These are phyloP conservation scores for Epinephelus coioides DNA, from an alignment of 2,797 vertebrate species.

Conservation along the genomic window DNA sequence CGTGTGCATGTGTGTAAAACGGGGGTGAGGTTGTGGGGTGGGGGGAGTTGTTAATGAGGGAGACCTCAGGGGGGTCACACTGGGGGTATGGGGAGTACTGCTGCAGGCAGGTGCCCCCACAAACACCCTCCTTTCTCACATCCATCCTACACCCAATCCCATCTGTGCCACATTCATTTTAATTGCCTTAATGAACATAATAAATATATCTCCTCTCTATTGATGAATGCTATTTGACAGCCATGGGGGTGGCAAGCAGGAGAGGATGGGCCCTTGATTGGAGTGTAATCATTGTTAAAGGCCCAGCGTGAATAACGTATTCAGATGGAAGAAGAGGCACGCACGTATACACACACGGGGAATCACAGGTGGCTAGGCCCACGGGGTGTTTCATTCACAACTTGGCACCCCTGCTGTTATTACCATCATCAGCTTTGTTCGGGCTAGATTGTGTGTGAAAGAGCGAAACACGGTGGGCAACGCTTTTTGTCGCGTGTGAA, in stretches of 20 bases:
- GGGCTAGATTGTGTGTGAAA: conserved; percentile 68
- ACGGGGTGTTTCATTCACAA: conserved; percentile 81
- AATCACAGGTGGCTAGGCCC: conserved; percentile 76
- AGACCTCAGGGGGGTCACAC: conserved; percentile 71
- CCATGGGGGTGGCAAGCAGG: conserved; percentile 73
- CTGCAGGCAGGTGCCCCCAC: conserved; percentile 79
- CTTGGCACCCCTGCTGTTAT: conserved; percentile 78
- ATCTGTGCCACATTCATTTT: conserved; percentile 83
- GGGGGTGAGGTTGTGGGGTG: conserved; percentile 51
- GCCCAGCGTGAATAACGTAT: conserved; percentile 83
- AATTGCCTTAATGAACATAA: conserved; percentile 86
- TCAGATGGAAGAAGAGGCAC: conserved; percentile 70
- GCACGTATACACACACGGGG: conserved; percentile 17
- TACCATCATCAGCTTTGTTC: conserved; percentile 78
- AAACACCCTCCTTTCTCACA: conserved; percentile 64
- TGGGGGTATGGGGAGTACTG: conserved; percentile 58
- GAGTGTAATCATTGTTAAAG: conserved; percentile 83
- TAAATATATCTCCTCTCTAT: conserved; percentile 80
- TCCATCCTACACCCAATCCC: conserved; percentile 69
- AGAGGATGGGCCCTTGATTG: conserved; percentile 80
- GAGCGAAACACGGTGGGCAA: conserved; percentile 58
- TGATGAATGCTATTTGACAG: conserved; percentile 84
- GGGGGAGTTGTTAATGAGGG: conserved; percentile 64
- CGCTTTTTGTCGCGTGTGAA: conserved; percentile 58
- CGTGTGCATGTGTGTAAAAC: conserved; percentile 56